These are phyloP conservation scores for Eidolon dupreanum DNA, from an alignment of 2,797 vertebrate genomes.

Conservation along the genomic window DNA sequence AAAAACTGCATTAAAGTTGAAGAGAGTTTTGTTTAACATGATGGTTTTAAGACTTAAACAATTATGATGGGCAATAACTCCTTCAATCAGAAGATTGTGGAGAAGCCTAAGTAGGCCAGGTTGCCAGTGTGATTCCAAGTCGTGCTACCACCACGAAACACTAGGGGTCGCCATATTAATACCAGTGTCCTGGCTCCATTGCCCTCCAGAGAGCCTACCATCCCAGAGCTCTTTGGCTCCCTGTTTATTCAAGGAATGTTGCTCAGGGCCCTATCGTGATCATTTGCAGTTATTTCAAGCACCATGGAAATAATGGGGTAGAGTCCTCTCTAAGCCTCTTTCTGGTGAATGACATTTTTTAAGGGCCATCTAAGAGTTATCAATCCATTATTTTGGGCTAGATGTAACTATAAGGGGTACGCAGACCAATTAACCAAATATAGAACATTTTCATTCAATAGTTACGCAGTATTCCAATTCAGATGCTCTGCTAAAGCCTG, in stretches of 20 bases:
- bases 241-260: slow-evolving; percentile 46
- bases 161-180: slow-evolving; percentile 81
- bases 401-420: slow-evolving; percentile 25
- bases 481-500: background rate
- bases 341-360: slow-evolving; percentile 38
- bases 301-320: slow-evolving; percentile 11
- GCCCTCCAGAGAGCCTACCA: slow-evolving; percentile 61
- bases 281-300: slow-evolving; percentile 57
- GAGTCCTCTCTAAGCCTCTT: slow-evolving; percentile 52
- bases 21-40: slow-evolving; percentile 61
- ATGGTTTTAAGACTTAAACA: slow-evolving; percentile 62
- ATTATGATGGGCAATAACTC: slow-evolving; percentile 54
- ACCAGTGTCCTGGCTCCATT: slow-evolving; percentile 62
- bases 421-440: slow-evolving; percentile 26
- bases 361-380: slow-evolving; percentile 56
- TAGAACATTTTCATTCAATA: slow-evolving; percentile 19
- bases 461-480: background rate
- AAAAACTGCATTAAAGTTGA: slow-evolving; percentile 60
- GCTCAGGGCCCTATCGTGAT: slow-evolving; percentile 32
- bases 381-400: slow-evolving; percentile 53
- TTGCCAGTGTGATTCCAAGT: slow-evolving; percentile 59
- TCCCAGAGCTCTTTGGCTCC: slow-evolving; percentile 47
- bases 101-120: slow-evolving; percentile 39
- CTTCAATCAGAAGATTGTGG: slow-evolving; percentile 53
- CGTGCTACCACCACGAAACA: slow-evolving; percentile 71